These are phyloP conservation scores for Oxygymnocypris stewartii DNA, from an alignment of 2,113 vertebrate genomes.

Conservation along the genomic window DNA sequence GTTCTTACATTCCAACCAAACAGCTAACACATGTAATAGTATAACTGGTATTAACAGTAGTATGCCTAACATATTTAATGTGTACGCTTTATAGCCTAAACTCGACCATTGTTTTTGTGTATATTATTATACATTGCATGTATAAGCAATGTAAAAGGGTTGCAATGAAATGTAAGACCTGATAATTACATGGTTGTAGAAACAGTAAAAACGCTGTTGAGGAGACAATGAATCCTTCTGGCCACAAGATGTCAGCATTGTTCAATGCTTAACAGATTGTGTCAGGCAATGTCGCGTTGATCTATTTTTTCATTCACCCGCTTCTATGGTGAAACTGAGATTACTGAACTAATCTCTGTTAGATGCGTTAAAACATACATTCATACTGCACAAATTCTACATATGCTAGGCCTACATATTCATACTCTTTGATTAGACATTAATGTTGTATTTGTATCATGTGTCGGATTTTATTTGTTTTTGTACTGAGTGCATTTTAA, in stretches of 20 bases:
- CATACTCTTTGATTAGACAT: neutral
- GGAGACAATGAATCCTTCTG: neutral
- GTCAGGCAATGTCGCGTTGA: neutral
- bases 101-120: neutral
- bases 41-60: neutral
- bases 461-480: neutral
- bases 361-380: neutral
- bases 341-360: neutral
- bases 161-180: neutral
- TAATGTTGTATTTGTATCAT: neutral
- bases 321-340: neutral
- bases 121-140: neutral
- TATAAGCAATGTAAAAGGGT: neutral
- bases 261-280: neutral
- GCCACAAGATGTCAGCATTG: constrained; percentile 51
- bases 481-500: neutral
- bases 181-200: neutral
- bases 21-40: neutral
- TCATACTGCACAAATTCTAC: neutral
- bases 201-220: neutral
- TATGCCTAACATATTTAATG: neutral
- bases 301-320: neutral
- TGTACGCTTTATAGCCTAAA: neutral
- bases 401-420: neutral
- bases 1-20: neutral